Percentiles rank a stretch among this genome's conserved stretches.
Evolutionary conservation across 2,888 invertebrate genomes (phyloP).

Genomic region (Caenorhabditis sp.): DNA sequence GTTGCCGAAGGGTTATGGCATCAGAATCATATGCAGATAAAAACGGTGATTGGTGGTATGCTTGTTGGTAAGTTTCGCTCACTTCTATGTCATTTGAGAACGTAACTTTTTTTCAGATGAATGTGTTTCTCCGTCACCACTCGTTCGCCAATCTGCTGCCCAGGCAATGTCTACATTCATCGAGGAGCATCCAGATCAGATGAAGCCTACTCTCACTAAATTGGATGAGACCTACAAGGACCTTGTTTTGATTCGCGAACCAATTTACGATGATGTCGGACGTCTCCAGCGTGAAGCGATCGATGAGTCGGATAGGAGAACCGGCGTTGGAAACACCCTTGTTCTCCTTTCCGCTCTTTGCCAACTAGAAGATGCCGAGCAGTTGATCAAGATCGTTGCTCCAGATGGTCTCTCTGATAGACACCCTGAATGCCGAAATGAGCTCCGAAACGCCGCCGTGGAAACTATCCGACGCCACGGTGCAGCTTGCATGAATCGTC

Average conservation of each 20-base stretch:
- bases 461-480: slow-evolving; percentile 94
- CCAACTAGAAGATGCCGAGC: slow-evolving; percentile 57
- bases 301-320: slow-evolving; percentile 93
- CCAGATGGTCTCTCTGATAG: slow-evolving; percentile 92
- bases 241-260: slow-evolving; percentile 83
- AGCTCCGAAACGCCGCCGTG: slow-evolving; percentile 96
- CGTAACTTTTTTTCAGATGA: slow-evolving; percentile 65
- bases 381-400: slow-evolving; percentile 85
- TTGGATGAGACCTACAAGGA: slow-evolving; percentile 69
- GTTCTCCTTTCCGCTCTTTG: slow-evolving; percentile 53
- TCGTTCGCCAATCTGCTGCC: slow-evolving; percentile 91
- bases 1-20: slow-evolving; percentile 64
- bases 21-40: slow-evolving; percentile 59
- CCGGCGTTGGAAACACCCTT: slow-evolving; percentile 88
- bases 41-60: slow-evolving; percentile 52
- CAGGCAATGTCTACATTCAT: slow-evolving; percentile 87
- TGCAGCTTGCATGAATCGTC: slow-evolving; percentile 86
- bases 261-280: slow-evolving; percentile 91
- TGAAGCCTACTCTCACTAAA: slow-evolving; percentile 60
- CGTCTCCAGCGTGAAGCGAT: slow-evolving; percentile 89
- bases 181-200: slow-evolving; percentile 68
- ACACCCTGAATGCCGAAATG: slow-evolving; percentile 88
- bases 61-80: slow-evolving; percentile 59
- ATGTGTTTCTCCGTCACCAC: slow-evolving; percentile 65
- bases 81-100: not conserved